These are phyloP conservation scores for Caenorhabditis plicata DNA, from an alignment of 2,888 invertebrate genomes.

Conservation along the genomic window DNA sequence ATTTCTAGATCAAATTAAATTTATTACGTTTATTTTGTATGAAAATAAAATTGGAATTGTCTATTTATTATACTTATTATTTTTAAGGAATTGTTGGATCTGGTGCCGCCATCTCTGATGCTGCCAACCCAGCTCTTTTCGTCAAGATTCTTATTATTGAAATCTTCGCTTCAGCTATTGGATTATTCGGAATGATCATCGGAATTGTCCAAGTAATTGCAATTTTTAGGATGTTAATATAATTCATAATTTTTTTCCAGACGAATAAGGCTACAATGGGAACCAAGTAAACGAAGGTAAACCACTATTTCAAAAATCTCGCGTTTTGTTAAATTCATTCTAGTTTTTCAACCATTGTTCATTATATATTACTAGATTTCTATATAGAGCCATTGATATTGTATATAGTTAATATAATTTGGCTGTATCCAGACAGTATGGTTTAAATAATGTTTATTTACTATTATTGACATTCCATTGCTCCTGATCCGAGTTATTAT, in stretches of 20 bases:
- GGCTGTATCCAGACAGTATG: no score
- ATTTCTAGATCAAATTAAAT: no score
- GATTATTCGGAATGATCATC: slow-evolving; percentile 95
- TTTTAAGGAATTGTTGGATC: slow-evolving; percentile 86
- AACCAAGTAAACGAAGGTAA: slow-evolving; percentile 27
- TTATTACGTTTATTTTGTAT: no score
- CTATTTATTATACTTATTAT: no score
- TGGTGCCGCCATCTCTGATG: slow-evolving; percentile 95
- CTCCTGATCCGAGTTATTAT: no score
- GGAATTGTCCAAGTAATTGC: slow-evolving; percentile 73
- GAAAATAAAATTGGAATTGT: no score
- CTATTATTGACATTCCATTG: not conserved
- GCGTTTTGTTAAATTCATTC: no score
- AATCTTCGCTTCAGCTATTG: slow-evolving; percentile 98
- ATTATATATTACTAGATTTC: not conserved
- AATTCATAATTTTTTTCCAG: slow-evolving; percentile 25
- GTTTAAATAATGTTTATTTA: slow-evolving; percentile 26
- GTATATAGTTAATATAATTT: not conserved
- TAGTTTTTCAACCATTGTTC: slow-evolving; percentile 9
- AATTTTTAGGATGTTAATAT: no score
- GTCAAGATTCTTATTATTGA: slow-evolving; percentile 98
- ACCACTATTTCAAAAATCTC: slow-evolving; percentile 1
- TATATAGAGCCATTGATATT: not conserved
- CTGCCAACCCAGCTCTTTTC: slow-evolving; percentile 91
- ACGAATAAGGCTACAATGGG: slow-evolving; percentile 56